These are phyloP conservation scores for Trichopria drosophilae DNA, from an alignment of 2,888 invertebrate species.

Conservation along the genomic window DNA sequence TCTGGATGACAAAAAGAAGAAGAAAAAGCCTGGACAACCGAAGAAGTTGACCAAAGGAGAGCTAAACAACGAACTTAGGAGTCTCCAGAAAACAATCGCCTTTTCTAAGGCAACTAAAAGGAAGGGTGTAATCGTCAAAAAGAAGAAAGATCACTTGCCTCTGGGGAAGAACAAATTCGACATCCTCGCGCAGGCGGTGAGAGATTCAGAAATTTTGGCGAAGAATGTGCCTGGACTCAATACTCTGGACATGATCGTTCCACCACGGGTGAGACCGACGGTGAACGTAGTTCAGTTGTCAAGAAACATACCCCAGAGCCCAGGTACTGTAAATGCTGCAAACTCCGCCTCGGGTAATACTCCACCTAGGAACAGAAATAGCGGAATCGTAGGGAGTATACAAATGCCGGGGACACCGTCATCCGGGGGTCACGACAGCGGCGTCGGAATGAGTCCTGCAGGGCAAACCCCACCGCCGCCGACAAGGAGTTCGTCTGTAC, in stretches of 20 bases:
- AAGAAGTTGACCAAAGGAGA: slow-evolving; percentile 48
- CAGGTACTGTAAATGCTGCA: slow-evolving; percentile 36
- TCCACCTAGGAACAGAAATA: slow-evolving; percentile 51
- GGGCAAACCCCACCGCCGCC: slow-evolving; percentile 54
- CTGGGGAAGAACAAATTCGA: slow-evolving; percentile 47
- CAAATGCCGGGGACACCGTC: slow-evolving; percentile 55
- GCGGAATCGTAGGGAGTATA: slow-evolving; percentile 47
- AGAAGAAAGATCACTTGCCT: too few species aligned
- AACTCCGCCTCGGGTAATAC: slow-evolving; percentile 50
- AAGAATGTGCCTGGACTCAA: slow-evolving; percentile 64
- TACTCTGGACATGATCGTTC: slow-evolving; percentile 65
- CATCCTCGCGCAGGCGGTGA: slow-evolving; percentile 49
- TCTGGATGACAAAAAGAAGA: slow-evolving; percentile 34
- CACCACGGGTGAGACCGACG: slow-evolving; percentile 58
- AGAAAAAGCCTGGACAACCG: slow-evolving; percentile 17
- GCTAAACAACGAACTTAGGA: slow-evolving; percentile 49
- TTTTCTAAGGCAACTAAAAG: slow-evolving; percentile 32
- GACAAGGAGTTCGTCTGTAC: slow-evolving; percentile 47
- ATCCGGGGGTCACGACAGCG: slow-evolving; percentile 56
- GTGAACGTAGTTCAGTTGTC: slow-evolving; percentile 67
- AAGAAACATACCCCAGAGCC: slow-evolving; percentile 53
- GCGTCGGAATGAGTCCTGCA: slow-evolving; percentile 56
- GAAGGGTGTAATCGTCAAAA: too few species aligned
- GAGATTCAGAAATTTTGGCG: slow-evolving; percentile 56
- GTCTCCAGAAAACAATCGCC: slow-evolving; percentile 52